Base-by-base conservation (phyloP, 1,140 invertebrate species). In the Bicyclus anynana region DNA sequence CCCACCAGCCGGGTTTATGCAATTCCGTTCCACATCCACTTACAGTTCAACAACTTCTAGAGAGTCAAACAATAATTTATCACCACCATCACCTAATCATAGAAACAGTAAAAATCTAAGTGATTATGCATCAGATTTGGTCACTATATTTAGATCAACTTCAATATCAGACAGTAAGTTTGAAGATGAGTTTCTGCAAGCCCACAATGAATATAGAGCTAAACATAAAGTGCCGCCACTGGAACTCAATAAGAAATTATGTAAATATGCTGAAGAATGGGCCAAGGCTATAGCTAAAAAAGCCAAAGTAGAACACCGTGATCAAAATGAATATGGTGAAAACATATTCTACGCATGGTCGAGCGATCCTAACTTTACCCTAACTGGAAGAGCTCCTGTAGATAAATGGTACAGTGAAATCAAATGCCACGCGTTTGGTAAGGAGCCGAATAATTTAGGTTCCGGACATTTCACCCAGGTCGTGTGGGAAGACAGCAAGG, bases 181-280 rank as follows among this genome's bases (percentile, higher is more conserved):
- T 64, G 89, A 90, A 59, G 77, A 88, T 13, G 91, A 93, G 35
- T 93, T 94, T 79, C 84, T 96, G 59, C 89, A 92, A 52, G 92
- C 93, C 21, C 95, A 96, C 81, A 97, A 97, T 75, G 90, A 92
- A 54, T 95, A 94, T 72, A 89, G 96, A 67, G 82, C 77, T 21
- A 91, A 91, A 58, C 95, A 97, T 72, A 91, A 92, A 16, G 93
- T 93, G 1, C 91, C 90, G 37, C 90, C 92, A 2, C 72, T 97
- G 49, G 91, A 92, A 80, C 70, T 97, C 18, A 92, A 91, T 73
- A 91, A 93, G 87, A 91, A 95, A 89, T 69, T 95, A 17, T 92
- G 92, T 69, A 93, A 93, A 74, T 93, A 93, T 65, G 91, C 95
- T 67, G 93, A 96, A 84, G 94, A 95, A 76, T 97, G 96, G 95